phyloP scores from a whole-genome alignment of 2,113 vertebrate genomes.

The Paradisaea rubra region DNA sequence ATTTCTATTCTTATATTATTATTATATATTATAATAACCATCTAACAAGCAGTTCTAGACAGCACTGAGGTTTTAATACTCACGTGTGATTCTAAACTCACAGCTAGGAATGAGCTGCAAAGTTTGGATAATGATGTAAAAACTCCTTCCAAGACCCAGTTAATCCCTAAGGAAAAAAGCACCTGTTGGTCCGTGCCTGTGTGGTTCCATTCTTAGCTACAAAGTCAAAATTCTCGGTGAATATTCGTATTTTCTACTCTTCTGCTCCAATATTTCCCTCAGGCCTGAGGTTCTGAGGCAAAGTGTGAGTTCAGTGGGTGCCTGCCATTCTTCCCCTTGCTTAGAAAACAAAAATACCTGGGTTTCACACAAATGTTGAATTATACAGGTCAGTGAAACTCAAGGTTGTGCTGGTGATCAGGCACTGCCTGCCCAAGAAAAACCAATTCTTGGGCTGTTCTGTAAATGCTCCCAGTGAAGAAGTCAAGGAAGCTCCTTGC shows the following conservation, averaged over 20 bases:
- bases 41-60: background rate
- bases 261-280: background rate
- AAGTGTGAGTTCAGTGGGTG: background rate
- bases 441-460: background rate
- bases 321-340: background rate
- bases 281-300: background rate
- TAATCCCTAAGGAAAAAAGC: background rate
- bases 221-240: background rate
- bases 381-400: background rate
- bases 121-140: background rate
- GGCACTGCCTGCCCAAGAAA: accelerated
- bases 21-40: background rate
- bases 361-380: background rate
- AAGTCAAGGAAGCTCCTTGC: background rate
- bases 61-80: background rate
- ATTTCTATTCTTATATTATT: background rate
- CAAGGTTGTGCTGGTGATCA: background rate
- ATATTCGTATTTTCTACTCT: background rate
- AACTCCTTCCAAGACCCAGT: background rate
- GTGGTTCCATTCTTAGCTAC: background rate
- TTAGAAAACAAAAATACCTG: background rate
- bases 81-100: background rate
- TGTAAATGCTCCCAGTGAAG: background rate
- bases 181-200: background rate
- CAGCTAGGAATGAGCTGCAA: background rate